These are phyloP conservation scores for Magallana gigas DNA, from an alignment of 1,140 invertebrate species.

Conservation along the genomic window DNA sequence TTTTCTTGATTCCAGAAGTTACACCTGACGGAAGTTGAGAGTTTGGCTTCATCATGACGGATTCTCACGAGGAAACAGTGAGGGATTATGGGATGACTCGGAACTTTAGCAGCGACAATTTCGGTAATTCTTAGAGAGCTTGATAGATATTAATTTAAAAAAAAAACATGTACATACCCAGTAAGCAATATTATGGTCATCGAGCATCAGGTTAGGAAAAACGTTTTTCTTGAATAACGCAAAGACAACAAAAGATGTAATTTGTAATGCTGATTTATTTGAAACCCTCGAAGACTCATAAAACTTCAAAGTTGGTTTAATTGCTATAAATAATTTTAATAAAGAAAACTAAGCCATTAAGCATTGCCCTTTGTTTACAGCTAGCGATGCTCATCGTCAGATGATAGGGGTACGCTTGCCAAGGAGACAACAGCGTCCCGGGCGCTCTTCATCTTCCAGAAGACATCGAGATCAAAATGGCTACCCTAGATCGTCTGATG, in stretches of 20 bases:
- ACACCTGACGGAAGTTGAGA: background rate
- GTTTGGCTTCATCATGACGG: conserved; percentile 12
- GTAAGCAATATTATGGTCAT: too few relatives aligned
- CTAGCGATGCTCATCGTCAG: conserved; percentile 20
- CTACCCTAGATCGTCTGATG: background rate
- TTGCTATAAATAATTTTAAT: too few relatives aligned
- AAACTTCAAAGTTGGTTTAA: too few relatives aligned
- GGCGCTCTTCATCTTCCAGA: background rate
- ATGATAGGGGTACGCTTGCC: conserved; percentile 6
- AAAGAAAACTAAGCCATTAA: too few relatives aligned
- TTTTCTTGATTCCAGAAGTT: too few relatives aligned
- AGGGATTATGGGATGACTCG: conserved; percentile 17
- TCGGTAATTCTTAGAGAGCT: background rate
- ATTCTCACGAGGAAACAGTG: background rate
- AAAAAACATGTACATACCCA: too few relatives aligned
- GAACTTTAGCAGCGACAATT: conserved; percentile 14
- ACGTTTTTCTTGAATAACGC: too few relatives aligned
- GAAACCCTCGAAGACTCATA: too few relatives aligned
- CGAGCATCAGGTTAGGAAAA: too few relatives aligned
- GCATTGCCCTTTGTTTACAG: background rate
- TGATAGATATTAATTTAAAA: too few relatives aligned
- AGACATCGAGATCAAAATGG: conserved; percentile 9
- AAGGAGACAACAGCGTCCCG: conserved; percentile 12
- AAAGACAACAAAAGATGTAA: too few relatives aligned
- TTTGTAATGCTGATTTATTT: too few relatives aligned